These are phyloP conservation scores for Leptopilina myrica DNA, from an alignment of 2,888 invertebrate species.

Conservation along the genomic window DNA sequence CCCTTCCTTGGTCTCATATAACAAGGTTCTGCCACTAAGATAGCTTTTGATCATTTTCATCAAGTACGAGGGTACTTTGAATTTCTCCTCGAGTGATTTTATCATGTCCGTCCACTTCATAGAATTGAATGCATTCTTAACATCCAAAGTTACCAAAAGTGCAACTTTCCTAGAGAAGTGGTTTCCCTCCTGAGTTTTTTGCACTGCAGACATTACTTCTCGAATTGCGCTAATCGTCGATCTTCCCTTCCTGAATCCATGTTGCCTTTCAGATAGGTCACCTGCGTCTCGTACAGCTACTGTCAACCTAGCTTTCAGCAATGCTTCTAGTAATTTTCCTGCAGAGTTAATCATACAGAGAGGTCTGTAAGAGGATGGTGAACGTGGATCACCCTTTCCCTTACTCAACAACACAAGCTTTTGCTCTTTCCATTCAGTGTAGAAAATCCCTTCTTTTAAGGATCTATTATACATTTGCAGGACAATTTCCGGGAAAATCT, in stretches of 20 bases:
- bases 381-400: constrained; percentile 48
- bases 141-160: background rate
- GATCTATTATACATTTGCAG: constrained; percentile 43
- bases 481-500: constrained; percentile 32
- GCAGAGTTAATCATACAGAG: constrained; percentile 54
- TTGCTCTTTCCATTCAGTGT: constrained; percentile 50
- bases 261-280: background rate
- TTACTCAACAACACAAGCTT: constrained; percentile 50
- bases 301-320: background rate
- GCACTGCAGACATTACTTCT: background rate
- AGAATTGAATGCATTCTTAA: background rate
- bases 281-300: background rate
- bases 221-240: background rate
- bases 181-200: background rate
- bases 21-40: background rate
- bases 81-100: background rate
- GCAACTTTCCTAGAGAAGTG: background rate
- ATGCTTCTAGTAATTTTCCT: background rate
- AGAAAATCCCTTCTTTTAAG: constrained; percentile 52
- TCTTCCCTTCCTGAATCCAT: background rate
- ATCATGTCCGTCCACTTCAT: background rate
- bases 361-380: constrained; percentile 56
- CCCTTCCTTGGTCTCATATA: background rate
- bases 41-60: background rate
- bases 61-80: background rate